Base-by-base conservation (phyloP, 2,888 invertebrate species). In the Phorcus lineatus region DNA sequence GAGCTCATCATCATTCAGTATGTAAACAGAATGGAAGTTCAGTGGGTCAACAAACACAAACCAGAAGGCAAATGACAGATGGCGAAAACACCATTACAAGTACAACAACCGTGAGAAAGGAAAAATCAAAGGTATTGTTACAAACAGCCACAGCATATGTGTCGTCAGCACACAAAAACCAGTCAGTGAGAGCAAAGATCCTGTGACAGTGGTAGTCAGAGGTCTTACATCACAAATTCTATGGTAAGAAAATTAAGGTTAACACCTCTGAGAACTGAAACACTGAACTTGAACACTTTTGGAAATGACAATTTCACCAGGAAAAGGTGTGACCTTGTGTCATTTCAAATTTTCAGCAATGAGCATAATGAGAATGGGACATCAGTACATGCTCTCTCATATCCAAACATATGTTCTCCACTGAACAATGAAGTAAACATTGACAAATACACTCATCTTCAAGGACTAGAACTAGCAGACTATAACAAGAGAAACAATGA, bases 111-210 rank as follows among this genome's bases (percentile, higher is more conserved):
- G 28, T 24, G 6, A 74, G 40, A 11, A 74, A 36, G 22, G 47
- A 47, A 36, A 74, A 74, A 31, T 22, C 36, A 74, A 74, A 40
- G 74, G 40, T 24, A 13, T 40, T 36, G 22, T 74, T n/a, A 40
- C 36, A 74, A 40, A 74, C 40, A 74, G 74, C 74, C 40, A 74
- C 74, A 40, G 74, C 74, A 2, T 74, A 36, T 74, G 40, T 40
- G 2, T 22, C 13, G 3, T 74, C 74, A 74, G 4, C 36, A 11
- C 17, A 13, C 13, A 52, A n/a, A n/a, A 9, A 40, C 40, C 11
- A 16, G 11, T 13, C 40, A 31, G 52, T 36, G 40, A 40, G 36
- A n/a, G 40, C 74, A 17, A 28, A 52, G 19, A 47, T 40, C 13
- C 36, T 36, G 28, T 36, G 74, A 74, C 47, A 74, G 40, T n/a